Conservation (phyloP, 2,888 invertebrate genomes). For the Apocheima hispidaria region DNA sequence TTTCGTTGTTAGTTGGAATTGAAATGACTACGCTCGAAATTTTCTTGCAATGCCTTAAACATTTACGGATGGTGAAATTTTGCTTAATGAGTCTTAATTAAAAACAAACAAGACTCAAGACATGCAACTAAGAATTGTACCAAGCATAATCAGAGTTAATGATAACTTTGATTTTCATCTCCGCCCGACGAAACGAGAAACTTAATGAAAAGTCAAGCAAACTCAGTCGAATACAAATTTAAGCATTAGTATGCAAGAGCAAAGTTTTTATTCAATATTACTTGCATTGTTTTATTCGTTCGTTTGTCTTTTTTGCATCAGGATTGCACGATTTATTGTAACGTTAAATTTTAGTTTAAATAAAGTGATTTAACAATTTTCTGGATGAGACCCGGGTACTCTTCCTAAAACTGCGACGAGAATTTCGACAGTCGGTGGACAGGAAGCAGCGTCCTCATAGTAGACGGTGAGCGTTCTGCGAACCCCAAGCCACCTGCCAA, state of each 20-base stretch:
- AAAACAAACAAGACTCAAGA: constrained; percentile 44
- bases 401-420: too few species aligned
- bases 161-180: constrained; percentile 82
- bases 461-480: too few species aligned
- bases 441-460: too few species aligned
- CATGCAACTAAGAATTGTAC: constrained; percentile 57
- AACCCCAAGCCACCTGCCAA: too few species aligned
- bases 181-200: constrained; percentile 75
- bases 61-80: constrained; percentile 13
- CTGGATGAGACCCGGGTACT: too few species aligned
- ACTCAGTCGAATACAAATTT: constrained; percentile 83
- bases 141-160: constrained; percentile 76
- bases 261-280: constrained; percentile 84
- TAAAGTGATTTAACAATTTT: constrained; percentile 40
- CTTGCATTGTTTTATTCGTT: constrained; percentile 80
- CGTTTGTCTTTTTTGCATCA: constrained; percentile 76
- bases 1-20: constrained; percentile 48
- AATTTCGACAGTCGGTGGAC: too few species aligned
- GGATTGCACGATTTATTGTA: constrained; percentile 69
- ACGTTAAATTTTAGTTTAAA: constrained; percentile 60
- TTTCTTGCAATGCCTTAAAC: constrained; percentile 10
- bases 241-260: constrained; percentile 83
- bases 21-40: constrained; percentile 21
- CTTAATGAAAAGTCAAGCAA: constrained; percentile 84
- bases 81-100: constrained; percentile 31